Evolutionary conservation across 1,140 invertebrate species (phyloP).

Genomic region (Anadara kagoshimensis): DNA sequence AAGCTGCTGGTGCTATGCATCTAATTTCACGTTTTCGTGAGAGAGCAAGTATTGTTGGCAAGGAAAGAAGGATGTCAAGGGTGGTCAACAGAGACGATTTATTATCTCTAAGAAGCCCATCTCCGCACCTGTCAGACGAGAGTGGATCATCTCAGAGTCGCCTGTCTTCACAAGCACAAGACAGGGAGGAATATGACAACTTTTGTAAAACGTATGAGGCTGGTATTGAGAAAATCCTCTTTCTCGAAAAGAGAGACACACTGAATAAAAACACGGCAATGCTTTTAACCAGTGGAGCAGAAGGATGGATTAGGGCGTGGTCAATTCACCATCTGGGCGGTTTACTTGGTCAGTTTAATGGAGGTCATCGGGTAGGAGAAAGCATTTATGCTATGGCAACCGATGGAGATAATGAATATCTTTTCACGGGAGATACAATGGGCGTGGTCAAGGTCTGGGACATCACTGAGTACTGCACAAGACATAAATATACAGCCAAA

Average conservation of each 20-base stretch:
- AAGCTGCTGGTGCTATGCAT: too few species aligned
- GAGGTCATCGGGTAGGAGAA: constrained; percentile 74
- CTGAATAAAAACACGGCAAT: constrained; percentile 61
- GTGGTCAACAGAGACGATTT: too few species aligned
- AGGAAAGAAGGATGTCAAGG: too few species aligned
- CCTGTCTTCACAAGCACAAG: background rate
- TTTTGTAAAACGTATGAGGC: constrained; percentile 69
- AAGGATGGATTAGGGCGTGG: constrained; percentile 71
- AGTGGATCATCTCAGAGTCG: constrained; percentile 21
- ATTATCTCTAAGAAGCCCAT: too few species aligned
- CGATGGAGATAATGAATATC: constrained; percentile 57
- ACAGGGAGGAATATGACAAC: constrained; percentile 61
- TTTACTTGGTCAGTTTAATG: constrained; percentile 67
- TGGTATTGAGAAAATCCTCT: constrained; percentile 66
- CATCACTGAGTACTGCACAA: constrained; percentile 64
- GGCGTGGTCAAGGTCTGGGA: constrained; percentile 70
- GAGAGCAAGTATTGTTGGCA: too few species aligned
- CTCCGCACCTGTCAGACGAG: background rate
- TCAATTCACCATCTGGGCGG: constrained; percentile 65
- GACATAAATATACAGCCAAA: constrained; percentile 37
- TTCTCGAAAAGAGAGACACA: constrained; percentile 58
- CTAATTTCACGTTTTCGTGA: too few species aligned
- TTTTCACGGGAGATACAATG: constrained; percentile 68
- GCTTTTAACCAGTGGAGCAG: constrained; percentile 64
- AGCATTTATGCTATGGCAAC: constrained; percentile 56